Percentiles rank a stretch among this genome's conserved stretches.
Conservation (phyloP, 2,888 invertebrate species). For the Spodoptera littoralis region DNA sequence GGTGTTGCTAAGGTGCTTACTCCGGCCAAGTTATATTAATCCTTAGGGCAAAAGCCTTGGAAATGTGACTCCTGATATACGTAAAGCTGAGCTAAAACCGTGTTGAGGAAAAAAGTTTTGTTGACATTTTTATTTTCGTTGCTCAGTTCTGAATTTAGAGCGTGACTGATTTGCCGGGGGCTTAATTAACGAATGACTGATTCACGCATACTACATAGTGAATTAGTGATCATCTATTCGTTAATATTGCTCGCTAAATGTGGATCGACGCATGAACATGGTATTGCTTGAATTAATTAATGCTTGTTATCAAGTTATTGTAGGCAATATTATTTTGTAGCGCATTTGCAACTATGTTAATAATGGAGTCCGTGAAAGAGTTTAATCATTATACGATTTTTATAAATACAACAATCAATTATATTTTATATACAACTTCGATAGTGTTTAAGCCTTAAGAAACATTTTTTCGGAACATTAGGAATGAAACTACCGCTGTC, state of each 20-base stretch:
- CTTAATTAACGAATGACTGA: slow-evolving; percentile 36
- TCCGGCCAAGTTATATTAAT: slow-evolving; percentile 53
- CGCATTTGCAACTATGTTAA: slow-evolving; percentile 7
- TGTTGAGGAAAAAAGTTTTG: slow-evolving; percentile 14
- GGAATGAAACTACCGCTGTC: no score
- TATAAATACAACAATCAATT: no score
- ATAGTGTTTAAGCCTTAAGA: no score
- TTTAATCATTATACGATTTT: no score
- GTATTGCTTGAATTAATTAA: slow-evolving; percentile 23
- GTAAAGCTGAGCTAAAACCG: no score
- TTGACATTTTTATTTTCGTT: slow-evolving; percentile 12
- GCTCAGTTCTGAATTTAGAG: slow-evolving; percentile 7
- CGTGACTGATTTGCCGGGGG: slow-evolving; percentile 13
- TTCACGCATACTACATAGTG: slow-evolving; percentile 17
- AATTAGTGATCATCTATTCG: slow-evolving; percentile 26
- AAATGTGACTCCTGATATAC: slow-evolving; percentile 27
- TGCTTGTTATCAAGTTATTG: neutral
- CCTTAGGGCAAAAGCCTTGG: slow-evolving; percentile 40
- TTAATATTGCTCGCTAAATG: slow-evolving; percentile 34
- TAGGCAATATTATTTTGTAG: no score
- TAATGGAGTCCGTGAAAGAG: neutral
- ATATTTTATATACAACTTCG: no score
- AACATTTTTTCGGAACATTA: no score
- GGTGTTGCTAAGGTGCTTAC: slow-evolving; percentile 47
- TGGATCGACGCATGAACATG: slow-evolving; percentile 6